Evolutionary conservation across 2,888 invertebrate genomes (phyloP).

Genomic region (Miltochrista miniata): DNA sequence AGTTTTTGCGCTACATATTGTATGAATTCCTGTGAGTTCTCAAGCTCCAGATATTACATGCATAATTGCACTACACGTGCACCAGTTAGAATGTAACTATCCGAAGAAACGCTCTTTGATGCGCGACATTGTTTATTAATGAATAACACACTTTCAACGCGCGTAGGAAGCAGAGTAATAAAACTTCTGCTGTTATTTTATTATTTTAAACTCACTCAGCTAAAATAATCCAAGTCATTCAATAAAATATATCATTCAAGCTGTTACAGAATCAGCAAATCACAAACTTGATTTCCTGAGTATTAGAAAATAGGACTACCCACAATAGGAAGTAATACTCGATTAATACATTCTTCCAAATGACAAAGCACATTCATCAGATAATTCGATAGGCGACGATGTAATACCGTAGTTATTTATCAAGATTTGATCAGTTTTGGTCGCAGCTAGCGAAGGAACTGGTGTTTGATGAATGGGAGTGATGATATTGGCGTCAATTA

Average conservation of each 20-base stretch:
- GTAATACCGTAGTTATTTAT: slow-evolving; percentile 42
- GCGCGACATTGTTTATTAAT: slow-evolving; percentile 66
- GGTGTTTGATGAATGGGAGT: slow-evolving; percentile 47
- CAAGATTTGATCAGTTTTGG: slow-evolving; percentile 35
- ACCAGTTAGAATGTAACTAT: slow-evolving; percentile 45
- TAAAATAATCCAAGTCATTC: slow-evolving; percentile 15
- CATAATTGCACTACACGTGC: slow-evolving; percentile 28
- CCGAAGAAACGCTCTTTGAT: slow-evolving; percentile 61
- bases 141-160: slow-evolving; percentile 55
- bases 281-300: slow-evolving; percentile 13
- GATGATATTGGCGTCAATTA: slow-evolving; percentile 52
- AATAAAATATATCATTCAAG: background rate
- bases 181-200: slow-evolving; percentile 46
- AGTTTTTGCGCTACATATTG: slow-evolving; percentile 14
- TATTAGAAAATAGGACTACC: slow-evolving; percentile 36
- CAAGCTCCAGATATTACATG: slow-evolving; percentile 18
- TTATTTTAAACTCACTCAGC: slow-evolving; percentile 41
- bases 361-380: slow-evolving; percentile 55
- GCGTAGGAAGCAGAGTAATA: slow-evolving; percentile 58
- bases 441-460: slow-evolving; percentile 35
- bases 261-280: slow-evolving; percentile 6
- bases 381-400: slow-evolving; percentile 51
- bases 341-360: slow-evolving; percentile 47
- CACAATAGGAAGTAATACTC: slow-evolving; percentile 51
- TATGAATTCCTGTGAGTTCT: slow-evolving; percentile 25